phyloP scores from a whole-genome alignment of 2,888 invertebrate genomes.

The Seira sanloemensis region DNA sequence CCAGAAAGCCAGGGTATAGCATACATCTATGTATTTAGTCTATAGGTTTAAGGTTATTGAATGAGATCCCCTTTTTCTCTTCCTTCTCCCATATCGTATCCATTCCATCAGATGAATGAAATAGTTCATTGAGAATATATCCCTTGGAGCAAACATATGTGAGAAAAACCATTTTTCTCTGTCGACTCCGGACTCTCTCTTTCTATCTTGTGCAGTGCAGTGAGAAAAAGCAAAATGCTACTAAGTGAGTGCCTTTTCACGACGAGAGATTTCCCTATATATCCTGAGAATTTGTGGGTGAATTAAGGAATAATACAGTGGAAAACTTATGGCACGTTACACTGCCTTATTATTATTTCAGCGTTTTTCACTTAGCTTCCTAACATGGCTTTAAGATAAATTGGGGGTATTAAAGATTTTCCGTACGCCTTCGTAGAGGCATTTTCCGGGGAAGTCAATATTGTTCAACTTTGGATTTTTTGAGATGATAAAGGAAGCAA shows the following conservation, averaged over 20 bases:
- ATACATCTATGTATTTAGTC: too few relatives aligned
- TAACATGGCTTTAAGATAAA: too few relatives aligned
- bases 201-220: slow-evolving; percentile 26
- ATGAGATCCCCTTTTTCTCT: slow-evolving; percentile 39
- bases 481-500: slow-evolving; percentile 4
- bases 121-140: slow-evolving; percentile 51
- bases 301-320: too few relatives aligned
- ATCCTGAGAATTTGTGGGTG: neutral
- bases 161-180: slow-evolving; percentile 55
- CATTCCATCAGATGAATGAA: slow-evolving; percentile 55
- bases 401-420: too few relatives aligned
- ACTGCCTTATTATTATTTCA: neutral
- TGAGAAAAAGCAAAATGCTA: neutral
- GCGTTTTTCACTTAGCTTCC: neutral
- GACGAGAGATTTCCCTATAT: neutral
- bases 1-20: too few relatives aligned
- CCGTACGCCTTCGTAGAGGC: too few relatives aligned
- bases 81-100: too few relatives aligned
- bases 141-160: slow-evolving; percentile 52
- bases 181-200: slow-evolving; percentile 57
- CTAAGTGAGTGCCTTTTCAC: neutral
- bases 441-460: neutral
- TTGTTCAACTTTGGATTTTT: neutral
- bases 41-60: too few relatives aligned
- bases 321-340: too few relatives aligned